Conservation (phyloP, 2,113 vertebrate species). For the Hippocampus zosterae region DNA sequence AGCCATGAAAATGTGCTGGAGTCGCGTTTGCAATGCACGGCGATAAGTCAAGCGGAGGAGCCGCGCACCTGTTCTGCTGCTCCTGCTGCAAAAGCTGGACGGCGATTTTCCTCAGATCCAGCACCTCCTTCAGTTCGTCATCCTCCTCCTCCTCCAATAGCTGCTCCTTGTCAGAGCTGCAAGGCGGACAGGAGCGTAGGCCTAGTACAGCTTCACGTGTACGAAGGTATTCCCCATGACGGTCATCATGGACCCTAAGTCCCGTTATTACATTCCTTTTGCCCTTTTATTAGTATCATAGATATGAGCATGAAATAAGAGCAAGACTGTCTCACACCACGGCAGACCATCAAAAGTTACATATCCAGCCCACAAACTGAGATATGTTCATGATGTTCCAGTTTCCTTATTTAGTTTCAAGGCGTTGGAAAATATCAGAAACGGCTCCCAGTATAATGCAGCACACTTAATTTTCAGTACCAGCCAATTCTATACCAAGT, state of each 20-base stretch:
- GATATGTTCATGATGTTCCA: too few species aligned
- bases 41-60: background rate
- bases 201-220: background rate
- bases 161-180: slow-evolving; percentile 83
- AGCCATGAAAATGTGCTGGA: background rate
- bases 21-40: background rate
- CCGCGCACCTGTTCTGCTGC: slow-evolving; percentile 86
- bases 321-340: background rate
- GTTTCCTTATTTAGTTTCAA: background rate
- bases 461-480: background rate
- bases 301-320: background rate
- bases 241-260: background rate
- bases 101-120: slow-evolving; percentile 93
- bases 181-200: background rate
- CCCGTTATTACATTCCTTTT: background rate
- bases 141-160: slow-evolving; percentile 82
- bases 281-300: background rate
- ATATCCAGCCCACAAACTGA: background rate
- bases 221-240: background rate
- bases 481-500: too few species aligned
- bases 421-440: background rate
- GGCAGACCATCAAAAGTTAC: too few species aligned
- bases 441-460: too few species aligned
- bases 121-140: slow-evolving; percentile 90
- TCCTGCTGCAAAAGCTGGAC: slow-evolving; percentile 93